Conservation (phyloP, 2,888 invertebrate species). For the Pediacus dermestoides region DNA sequence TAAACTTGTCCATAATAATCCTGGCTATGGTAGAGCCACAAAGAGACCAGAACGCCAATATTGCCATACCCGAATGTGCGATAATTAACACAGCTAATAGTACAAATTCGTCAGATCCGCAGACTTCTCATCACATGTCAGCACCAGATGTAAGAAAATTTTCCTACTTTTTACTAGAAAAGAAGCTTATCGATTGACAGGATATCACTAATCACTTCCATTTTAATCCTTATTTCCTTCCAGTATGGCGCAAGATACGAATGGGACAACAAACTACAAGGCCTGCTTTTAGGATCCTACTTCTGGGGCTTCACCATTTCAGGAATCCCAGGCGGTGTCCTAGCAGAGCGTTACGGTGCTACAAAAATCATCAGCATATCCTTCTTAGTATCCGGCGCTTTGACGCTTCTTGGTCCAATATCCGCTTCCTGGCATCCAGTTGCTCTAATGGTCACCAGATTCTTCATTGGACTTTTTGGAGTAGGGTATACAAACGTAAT, state of each 20-base stretch:
- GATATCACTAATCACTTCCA: too few species aligned
- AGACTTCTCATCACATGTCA: not conserved
- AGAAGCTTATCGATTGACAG: not conserved
- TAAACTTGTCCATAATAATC: slow-evolving; percentile 72
- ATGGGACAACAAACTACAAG: slow-evolving; percentile 63
- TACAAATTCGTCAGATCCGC: not conserved
- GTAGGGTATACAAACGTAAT: slow-evolving; percentile 50
- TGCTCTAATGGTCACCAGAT: slow-evolving; percentile 56
- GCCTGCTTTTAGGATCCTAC: slow-evolving; percentile 62
- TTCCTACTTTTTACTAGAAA: not conserved
- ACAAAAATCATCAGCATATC: slow-evolving; percentile 58
- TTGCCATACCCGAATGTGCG: slow-evolving; percentile 26
- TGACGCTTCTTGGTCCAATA: slow-evolving; percentile 60
- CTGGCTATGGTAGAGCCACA: slow-evolving; percentile 64
- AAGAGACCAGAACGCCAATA: slow-evolving; percentile 13
- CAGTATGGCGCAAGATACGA: slow-evolving; percentile 53
- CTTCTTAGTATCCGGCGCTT: slow-evolving; percentile 52
- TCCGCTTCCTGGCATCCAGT: slow-evolving; percentile 58
- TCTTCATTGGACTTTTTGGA: slow-evolving; percentile 60
- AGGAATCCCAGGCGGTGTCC: slow-evolving; percentile 61
- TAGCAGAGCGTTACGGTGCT: slow-evolving; percentile 64
- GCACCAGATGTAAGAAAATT: slow-evolving; percentile 6
- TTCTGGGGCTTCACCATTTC: slow-evolving; percentile 69
- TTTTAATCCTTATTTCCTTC: slow-evolving; percentile 24
- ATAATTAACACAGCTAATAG: slow-evolving; percentile 10